A percentile compares a stretch with the other conserved stretches of the same genome.
phyloP scores from a whole-genome alignment of 2,797 vertebrate genomes.

The Phylloscopus collybita region DNA sequence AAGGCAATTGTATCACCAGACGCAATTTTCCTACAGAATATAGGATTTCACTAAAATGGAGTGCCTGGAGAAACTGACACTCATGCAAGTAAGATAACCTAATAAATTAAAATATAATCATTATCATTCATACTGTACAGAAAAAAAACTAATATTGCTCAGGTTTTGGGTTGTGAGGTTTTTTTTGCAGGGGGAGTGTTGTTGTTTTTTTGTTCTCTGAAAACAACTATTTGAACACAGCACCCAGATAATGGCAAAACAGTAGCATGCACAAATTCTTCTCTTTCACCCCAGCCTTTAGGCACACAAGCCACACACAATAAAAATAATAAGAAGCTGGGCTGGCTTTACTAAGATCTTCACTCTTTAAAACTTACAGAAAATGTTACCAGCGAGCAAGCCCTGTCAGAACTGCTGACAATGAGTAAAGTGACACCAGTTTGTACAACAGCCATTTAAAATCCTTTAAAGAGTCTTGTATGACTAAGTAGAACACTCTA shows the following conservation, averaged over 20 bases:
- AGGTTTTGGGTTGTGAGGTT: too few species aligned
- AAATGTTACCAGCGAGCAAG: background rate
- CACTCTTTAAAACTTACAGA: background rate
- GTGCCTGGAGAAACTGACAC: background rate
- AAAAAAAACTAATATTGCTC: background rate
- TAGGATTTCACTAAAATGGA: background rate
- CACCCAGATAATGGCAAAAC: background rate
- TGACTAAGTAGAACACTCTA: background rate
- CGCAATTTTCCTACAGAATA: background rate
- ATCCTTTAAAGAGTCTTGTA: background rate
- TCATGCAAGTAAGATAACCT: background rate
- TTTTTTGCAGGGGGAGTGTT: too few species aligned
- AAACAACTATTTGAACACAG: fast-evolving
- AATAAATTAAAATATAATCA: background rate
- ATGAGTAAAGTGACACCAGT: background rate
- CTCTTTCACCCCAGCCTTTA: background rate
- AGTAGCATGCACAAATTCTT: background rate
- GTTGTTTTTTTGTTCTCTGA: background rate
- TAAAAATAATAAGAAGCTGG: background rate
- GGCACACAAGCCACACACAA: background rate
- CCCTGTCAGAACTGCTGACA: background rate
- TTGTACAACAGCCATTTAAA: background rate
- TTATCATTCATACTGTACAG: background rate
- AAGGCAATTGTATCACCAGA: background rate
- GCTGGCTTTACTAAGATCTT: background rate